Evolutionary conservation across 1,140 invertebrate species (phyloP).

Genomic region (Apolygus lucorum): DNA sequence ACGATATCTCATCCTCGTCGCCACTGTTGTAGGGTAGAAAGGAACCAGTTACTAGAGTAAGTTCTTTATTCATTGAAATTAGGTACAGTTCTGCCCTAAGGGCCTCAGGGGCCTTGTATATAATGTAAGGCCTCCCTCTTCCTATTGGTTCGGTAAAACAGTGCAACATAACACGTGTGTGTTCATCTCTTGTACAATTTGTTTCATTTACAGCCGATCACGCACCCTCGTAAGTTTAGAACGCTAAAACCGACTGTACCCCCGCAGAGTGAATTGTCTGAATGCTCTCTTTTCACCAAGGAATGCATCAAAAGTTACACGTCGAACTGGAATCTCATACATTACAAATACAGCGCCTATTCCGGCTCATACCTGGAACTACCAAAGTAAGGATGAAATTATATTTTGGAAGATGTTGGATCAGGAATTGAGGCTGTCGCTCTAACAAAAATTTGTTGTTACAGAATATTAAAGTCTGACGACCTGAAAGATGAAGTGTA

Average conservation of each 20-base stretch:
- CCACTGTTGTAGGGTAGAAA: no score
- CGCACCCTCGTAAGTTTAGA: slow-evolving; percentile 63
- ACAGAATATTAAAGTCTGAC: slow-evolving; percentile 51
- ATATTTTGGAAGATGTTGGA: neutral
- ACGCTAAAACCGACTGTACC: slow-evolving; percentile 67
- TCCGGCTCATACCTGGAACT: slow-evolving; percentile 74
- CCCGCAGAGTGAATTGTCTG: slow-evolving; percentile 40
- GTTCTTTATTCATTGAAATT: no score
- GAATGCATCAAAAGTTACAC: slow-evolving; percentile 81
- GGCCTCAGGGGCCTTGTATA: no score
- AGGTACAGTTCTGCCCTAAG: no score
- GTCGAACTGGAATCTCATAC: slow-evolving; percentile 74
- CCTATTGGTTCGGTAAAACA: no score
- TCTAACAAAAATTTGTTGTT: slow-evolving; percentile 29
- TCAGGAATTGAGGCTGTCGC: neutral
- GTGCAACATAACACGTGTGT: no score
- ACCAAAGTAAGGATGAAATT: slow-evolving; percentile 53
- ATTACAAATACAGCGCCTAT: slow-evolving; percentile 80
- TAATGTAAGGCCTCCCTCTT: no score
- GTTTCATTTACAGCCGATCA: slow-evolving; percentile 55
- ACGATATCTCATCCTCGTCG: no score
- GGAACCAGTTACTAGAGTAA: no score
- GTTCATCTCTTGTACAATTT: no score
- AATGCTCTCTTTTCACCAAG: slow-evolving; percentile 64
- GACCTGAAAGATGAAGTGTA: slow-evolving; percentile 72